These are phyloP conservation scores for Naja naja DNA, from an alignment of 2,113 vertebrate genomes.

Conservation along the genomic window DNA sequence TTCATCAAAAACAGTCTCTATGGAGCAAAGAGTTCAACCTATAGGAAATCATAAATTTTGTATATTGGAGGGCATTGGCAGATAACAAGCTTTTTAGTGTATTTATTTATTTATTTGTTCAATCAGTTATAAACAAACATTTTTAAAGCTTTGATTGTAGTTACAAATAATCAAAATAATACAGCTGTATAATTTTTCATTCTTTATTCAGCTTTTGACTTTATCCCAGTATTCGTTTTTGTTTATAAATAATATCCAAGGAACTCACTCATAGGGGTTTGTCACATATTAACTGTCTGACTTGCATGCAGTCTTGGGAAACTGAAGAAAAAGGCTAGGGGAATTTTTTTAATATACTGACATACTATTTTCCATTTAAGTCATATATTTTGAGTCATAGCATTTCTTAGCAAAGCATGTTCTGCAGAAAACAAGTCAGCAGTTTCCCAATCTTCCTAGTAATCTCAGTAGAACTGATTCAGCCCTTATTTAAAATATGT, in stretches of 20 bases:
- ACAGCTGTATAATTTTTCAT: background rate
- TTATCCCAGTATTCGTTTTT: background rate
- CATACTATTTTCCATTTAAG: background rate
- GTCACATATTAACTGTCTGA: background rate
- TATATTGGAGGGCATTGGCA: background rate
- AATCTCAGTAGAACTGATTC: background rate
- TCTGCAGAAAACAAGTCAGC: background rate
- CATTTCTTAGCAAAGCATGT: background rate
- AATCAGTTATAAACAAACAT: background rate
- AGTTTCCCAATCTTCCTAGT: background rate
- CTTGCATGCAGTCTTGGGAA: background rate
- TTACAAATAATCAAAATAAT: background rate
- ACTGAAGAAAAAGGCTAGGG: background rate
- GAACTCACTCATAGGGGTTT: background rate
- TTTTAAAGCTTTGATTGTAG: background rate
- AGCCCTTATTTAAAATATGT: background rate
- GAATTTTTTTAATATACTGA: background rate
- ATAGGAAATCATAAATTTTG: background rate
- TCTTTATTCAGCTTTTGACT: background rate
- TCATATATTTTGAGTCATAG: background rate
- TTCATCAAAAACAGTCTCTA: background rate
- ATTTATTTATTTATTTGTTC: background rate
- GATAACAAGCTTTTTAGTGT: background rate
- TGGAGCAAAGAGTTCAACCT: background rate
- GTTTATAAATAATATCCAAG: background rate